Conservation (phyloP, 2,888 invertebrate species). For the Dryadula phaetusa region DNA sequence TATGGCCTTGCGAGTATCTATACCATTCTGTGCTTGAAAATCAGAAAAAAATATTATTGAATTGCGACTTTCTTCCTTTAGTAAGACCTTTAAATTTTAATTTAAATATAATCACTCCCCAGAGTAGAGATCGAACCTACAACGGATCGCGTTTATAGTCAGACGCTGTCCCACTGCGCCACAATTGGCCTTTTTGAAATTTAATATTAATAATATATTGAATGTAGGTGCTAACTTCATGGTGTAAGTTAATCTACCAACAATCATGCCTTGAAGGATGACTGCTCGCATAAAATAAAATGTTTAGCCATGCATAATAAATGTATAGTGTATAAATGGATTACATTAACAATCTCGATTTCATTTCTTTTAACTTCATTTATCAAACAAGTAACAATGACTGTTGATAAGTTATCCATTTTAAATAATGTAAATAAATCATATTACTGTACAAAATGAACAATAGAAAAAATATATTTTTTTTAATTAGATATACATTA, state of each 20-base stretch:
- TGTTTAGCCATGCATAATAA: conserved; percentile 69
- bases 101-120: too few relatives aligned
- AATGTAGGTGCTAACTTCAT: conserved; percentile 19
- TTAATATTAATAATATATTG: neutral
- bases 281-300: conserved; percentile 68
- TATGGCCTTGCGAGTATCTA: conserved; percentile 76
- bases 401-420: conserved; percentile 65
- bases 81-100: too few relatives aligned
- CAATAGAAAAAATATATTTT: neutral
- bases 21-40: conserved; percentile 70
- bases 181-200: too few relatives aligned
- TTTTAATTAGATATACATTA: neutral
- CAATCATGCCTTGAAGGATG: conserved; percentile 73
- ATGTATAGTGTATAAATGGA: conserved; percentile 66
- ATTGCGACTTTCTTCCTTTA: too few relatives aligned
- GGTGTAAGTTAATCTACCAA: conserved; percentile 41
- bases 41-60: too few relatives aligned
- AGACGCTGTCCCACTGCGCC: too few relatives aligned
- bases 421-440: conserved; percentile 5
- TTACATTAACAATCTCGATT: conserved; percentile 59
- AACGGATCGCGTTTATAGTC: too few relatives aligned
- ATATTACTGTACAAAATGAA: neutral
- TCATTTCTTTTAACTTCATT: conserved; percentile 55
- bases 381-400: conserved; percentile 58
- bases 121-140: too few relatives aligned